Evolutionary conservation across 1,140 invertebrate species (phyloP), one percentile per base, ranked within the genome.

Genomic region (Musca domestica): DNA sequence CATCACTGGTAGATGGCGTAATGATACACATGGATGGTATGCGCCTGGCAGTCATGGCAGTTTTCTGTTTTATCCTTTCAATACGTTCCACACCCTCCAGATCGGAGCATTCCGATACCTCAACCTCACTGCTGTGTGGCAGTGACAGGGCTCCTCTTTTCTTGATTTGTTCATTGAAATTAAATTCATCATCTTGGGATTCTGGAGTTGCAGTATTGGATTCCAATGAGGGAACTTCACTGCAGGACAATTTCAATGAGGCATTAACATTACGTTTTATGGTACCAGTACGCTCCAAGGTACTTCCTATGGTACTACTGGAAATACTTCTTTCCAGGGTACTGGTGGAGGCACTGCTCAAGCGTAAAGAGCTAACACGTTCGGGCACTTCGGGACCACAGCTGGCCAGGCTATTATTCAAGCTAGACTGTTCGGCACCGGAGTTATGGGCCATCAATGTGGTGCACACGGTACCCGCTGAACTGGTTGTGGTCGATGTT

Each of bases 1-100:
- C 94, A 70, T 95, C 93, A 56, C 92, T 94, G 66, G 91, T 91
- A 1, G 91, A 89, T 10, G 93, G 93, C 7, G 93, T 95, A 17
- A 95, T 95, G 0, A 94, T 92, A 81, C 94, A 95, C 90, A 96
- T 93, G 0, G 93, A 95, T 3, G 94, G 94, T 76, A 95, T 95
- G 70, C 93, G 86, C 72, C 91, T 92, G 12, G 90, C 90, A 71
- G 91, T 94, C 30, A 95, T 94, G 6, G 91, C 90, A 0, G 93
- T 95, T 83, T 95, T 95, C 14, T 89, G 88, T 69, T 91, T 85
- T 63, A 95, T 92, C 73, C 92, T 86, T 82, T 95, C 92, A 67
- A 93, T 91, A 75, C 92, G 86, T 72, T 94, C 92, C 51, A 91
- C 87, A 15, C 91, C 91, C 84, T 95, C 93, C 69, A 93, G 83